Evolutionary conservation across 1,140 invertebrate species (phyloP), one percentile per base, ranked within the genome.

Genomic region (Polypedilum pembai): DNA sequence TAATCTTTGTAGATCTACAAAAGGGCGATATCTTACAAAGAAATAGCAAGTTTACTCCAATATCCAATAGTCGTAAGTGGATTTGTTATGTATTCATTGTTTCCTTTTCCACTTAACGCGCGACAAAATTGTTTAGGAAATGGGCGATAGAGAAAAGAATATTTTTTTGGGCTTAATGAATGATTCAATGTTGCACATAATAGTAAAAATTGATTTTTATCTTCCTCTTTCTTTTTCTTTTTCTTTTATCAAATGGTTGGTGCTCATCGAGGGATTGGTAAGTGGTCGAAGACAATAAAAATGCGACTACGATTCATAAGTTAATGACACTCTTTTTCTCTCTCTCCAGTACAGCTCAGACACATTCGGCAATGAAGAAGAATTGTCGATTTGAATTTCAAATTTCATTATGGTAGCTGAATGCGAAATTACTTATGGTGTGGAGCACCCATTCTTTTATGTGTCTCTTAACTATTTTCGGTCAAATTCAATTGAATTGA

Each of bases 191-290:
- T 69, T 69, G 65, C 65, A 69, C 65, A 69, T 21, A 21, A 69
- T 69, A 69, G 65, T 69, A 20, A 69, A 69, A 69, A 69, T 69
- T 69, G 65, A 69, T 69, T 69, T 56, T 21, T 69, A 21, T 21
- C 65, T 69, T 69, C 8, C 20, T 69, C n/a, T n/a, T n/a, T n/a
- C n/a, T n/a, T n/a, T n/a, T n/a, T n/a, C n/a, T 20, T 12, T n/a
- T 56, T n/a, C 4, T 56, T n/a, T 15, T n/a, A n/a, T 56, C 45
- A n/a, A n/a, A 15, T 45, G 12, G 45, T 56, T 12, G 12, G n/a
- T 56, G 45, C n/a, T 56, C 45, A 56, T 56, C 45, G 45, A 56
- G n/a, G 45, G 12, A 12, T 12, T n/a, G 15, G n/a, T n/a, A 56
- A 56, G 45, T n/a, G 45, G 45, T 56, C 45, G 45, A 5, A 56